Evolutionary conservation across 2,888 invertebrate genomes (phyloP), one percentile per base, ranked within the genome.

Genomic region (Drosophila mimetica): DNA sequence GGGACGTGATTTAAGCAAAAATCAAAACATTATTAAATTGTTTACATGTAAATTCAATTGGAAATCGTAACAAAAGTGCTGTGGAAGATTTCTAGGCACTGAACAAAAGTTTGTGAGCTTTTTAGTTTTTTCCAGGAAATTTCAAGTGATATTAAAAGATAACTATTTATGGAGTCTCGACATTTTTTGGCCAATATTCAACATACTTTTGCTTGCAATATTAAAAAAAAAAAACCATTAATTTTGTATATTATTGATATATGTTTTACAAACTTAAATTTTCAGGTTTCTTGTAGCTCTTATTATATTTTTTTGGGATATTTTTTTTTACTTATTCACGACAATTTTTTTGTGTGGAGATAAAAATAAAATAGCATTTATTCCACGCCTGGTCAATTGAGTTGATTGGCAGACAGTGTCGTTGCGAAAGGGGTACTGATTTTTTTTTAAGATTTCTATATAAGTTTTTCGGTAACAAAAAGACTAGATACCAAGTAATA

Each of bases 1-100:
- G 51, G 74, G 60, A 71, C 76, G 76, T 74, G 76, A 74, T 70
- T 79, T 54, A 51, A 76, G 47, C 52, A 67, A 28, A 69, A 59
- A 55, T 55, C 46, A 61, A 53, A 67, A 65, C 48, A 55, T 66
- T 77, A 74, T 74, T 70, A 53, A 55, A 51, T 52, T 58, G 54
- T 73, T 77, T 57, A 51, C 72, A 67, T 53, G 39, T 18, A 53
- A 59, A 48, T 61, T 2, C 13, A 41, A 32, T 28, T 54, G 52
- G 67, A 75, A 60, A 32, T 11, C 28, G 22, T 16, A 25, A 39
- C 22, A 13, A 44, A 52, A 60, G 28, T 14, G 22, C n/a, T 14
- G 16, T 13, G 50, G 22, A 51, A 64, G 32, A 60, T 34, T 63
- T 39, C 2, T 11, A 30, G 2, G 4, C 47, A 41, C 47, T 32